Conservation (phyloP, 2,797 vertebrate species). For the Halcyon smyrnensis region DNA sequence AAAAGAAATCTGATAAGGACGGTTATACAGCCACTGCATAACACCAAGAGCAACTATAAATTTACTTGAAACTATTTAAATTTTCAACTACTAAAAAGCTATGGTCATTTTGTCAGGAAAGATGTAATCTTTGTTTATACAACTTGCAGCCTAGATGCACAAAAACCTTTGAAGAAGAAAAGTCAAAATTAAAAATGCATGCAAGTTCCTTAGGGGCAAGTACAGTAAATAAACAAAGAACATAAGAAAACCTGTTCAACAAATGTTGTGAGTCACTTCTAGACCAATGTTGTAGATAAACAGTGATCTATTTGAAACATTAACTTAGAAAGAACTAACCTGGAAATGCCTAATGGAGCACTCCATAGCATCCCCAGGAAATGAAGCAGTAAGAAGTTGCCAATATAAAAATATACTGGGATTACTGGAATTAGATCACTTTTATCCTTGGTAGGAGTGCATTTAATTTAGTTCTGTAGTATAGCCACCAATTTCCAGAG, state of each 20-base stretch:
- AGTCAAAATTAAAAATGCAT: not conserved
- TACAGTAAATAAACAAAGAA: not conserved
- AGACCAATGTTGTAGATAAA: not conserved
- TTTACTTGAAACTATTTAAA: not conserved
- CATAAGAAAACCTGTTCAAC: not conserved
- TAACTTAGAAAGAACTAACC: not conserved
- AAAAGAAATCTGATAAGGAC: not conserved
- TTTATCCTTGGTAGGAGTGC: not conserved
- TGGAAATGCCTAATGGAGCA: not conserved
- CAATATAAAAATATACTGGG: not conserved
- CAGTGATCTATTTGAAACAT: not conserved
- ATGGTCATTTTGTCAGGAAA: not conserved
- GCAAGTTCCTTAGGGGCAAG: not conserved
- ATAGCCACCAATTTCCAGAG: not conserved
- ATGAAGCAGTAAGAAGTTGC: not conserved
- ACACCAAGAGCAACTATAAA: not conserved
- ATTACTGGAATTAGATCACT: not conserved
- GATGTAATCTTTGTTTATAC: not conserved
- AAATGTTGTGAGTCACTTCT: not conserved
- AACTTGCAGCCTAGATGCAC: not conserved
- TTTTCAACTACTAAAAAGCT: not conserved
- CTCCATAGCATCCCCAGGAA: not conserved
- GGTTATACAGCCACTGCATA: not conserved
- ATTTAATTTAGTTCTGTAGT: not conserved
- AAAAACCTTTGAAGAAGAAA: not conserved